phyloP scores from a whole-genome alignment of 2,113 vertebrate species.

The Tetrax tetrax region DNA sequence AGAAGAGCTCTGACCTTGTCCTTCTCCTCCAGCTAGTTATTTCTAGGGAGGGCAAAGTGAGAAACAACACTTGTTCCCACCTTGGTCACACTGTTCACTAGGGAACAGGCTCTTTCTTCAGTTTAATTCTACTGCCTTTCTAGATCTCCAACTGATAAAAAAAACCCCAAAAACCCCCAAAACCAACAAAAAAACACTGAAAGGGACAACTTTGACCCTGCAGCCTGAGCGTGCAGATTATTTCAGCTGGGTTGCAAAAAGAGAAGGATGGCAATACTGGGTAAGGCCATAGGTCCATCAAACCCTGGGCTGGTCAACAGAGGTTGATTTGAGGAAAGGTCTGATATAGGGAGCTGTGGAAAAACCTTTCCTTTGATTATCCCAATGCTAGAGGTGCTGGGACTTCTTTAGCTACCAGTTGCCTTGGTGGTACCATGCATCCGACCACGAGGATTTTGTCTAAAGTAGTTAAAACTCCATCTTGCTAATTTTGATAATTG shows the following conservation, averaged over 20 bases:
- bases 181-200: too few relatives aligned
- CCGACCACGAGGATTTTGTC: neutral
- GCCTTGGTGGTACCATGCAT: neutral
- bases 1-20: neutral
- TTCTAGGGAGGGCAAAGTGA: neutral
- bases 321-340: neutral
- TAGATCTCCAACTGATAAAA: neutral
- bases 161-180: too few relatives aligned
- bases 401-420: neutral
- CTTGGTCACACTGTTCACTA: neutral
- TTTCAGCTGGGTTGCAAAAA: neutral
- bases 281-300: neutral
- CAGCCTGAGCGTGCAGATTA: neutral
- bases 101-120: neutral
- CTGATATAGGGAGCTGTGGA: neutral
- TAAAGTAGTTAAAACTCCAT: neutral
- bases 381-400: neutral
- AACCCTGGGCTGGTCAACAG: neutral
- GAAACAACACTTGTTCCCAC: neutral
- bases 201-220: neutral
- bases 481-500: neutral
- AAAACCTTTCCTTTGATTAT: neutral
- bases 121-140: neutral
- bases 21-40: neutral
- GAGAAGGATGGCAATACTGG: neutral